These are phyloP conservation scores for Caenorhabditis brenneri DNA, from an alignment of 1,140 invertebrate genomes.

Conservation along the genomic window DNA sequence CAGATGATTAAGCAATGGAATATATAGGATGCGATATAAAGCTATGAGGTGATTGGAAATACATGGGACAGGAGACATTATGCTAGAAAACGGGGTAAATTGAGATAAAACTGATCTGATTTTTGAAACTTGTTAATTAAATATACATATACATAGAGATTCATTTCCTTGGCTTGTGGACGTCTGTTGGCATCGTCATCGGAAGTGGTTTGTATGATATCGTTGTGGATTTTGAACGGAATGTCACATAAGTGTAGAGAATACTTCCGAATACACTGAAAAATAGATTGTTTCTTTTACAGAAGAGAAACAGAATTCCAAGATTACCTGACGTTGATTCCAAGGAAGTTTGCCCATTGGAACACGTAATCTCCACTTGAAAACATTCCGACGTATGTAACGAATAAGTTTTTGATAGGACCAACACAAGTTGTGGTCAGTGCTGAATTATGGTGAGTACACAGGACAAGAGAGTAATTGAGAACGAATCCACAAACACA, in stretches of 20 bases:
- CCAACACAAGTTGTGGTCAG: slow-evolving; percentile 97
- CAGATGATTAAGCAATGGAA: too few relatives aligned
- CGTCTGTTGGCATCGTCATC: slow-evolving; percentile 6
- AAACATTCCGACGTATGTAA: slow-evolving; percentile 84
- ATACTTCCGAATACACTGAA: slow-evolving; percentile 67
- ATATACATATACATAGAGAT: background rate
- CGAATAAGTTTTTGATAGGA: slow-evolving; percentile 82
- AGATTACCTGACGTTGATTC: slow-evolving; percentile 80
- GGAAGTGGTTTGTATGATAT: slow-evolving; percentile 29
- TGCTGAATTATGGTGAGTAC: slow-evolving; percentile 93
- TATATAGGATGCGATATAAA: background rate
- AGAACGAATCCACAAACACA: slow-evolving; percentile 96
- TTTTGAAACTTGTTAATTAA: background rate
- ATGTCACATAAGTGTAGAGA: slow-evolving; percentile 70
- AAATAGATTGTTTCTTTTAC: background rate
- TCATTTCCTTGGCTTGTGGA: background rate
- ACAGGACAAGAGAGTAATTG: slow-evolving; percentile 91
- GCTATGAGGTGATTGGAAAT: slow-evolving; percentile 6
- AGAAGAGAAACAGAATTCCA: background rate
- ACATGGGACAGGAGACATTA: slow-evolving; percentile 18
- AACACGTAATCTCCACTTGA: slow-evolving; percentile 97
- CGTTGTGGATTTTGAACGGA: slow-evolving; percentile 61
- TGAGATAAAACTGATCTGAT: background rate
- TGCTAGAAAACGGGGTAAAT: background rate
- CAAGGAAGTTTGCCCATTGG: slow-evolving; percentile 88